Evolutionary conservation across 2,888 invertebrate genomes (phyloP).

Genomic region (Parascotia fuliginaria): DNA sequence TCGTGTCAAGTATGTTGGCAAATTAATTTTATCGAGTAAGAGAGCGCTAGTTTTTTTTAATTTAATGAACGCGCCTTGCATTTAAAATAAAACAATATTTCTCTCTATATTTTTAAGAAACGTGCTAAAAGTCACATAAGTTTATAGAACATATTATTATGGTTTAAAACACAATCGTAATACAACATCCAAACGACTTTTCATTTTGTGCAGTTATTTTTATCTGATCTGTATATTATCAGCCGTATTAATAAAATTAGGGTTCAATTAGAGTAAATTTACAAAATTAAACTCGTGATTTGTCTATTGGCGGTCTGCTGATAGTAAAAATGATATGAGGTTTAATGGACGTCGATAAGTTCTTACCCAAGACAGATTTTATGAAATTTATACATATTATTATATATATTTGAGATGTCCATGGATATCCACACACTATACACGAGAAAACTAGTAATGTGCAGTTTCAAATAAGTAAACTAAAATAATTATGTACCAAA

Average conservation of each 20-base stretch:
- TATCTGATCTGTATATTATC: not conserved
- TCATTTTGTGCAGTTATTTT: not conserved
- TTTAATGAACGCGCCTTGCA: constrained; percentile 7
- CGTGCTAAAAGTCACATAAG: constrained; percentile 7
- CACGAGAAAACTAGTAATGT: too few species aligned
- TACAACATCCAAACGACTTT: constrained; percentile 7
- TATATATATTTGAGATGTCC: too few species aligned
- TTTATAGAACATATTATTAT: constrained; percentile 1
- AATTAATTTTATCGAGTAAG: constrained; percentile 10
- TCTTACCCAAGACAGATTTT: constrained; percentile 11
- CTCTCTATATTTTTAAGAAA: constrained; percentile 8
- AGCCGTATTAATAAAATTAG: constrained; percentile 1
- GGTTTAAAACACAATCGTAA: constrained; percentile 3
- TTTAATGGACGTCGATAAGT: constrained; percentile 12
- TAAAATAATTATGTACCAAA: too few species aligned
- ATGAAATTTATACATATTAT: constrained; percentile 11
- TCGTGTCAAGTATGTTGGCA: constrained; percentile 4
- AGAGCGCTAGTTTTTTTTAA: constrained; percentile 6
- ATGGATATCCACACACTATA: too few species aligned
- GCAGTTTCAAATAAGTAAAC: too few species aligned
- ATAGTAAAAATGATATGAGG: constrained; percentile 6
- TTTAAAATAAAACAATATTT: constrained; percentile 7
- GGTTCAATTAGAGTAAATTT: not conserved
- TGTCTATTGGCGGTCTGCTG: constrained; percentile 5
- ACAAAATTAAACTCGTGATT: constrained; percentile 3